These are phyloP conservation scores for Fabriciana adippe DNA, from an alignment of 2,888 invertebrate species.

Conservation along the genomic window DNA sequence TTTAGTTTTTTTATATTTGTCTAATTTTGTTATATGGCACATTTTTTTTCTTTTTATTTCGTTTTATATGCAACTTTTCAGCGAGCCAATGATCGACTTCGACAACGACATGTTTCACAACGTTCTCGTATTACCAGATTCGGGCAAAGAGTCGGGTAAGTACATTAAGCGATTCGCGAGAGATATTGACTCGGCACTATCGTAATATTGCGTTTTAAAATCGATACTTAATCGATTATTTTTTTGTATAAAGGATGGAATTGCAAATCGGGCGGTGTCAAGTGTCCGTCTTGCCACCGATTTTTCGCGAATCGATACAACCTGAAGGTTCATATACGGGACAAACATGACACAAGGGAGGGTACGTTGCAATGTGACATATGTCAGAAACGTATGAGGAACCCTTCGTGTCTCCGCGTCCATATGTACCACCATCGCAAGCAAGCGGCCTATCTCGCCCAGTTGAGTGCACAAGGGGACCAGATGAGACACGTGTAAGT, in stretches of 20 bases:
- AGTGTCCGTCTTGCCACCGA: constrained; percentile 84
- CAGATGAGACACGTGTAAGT: constrained; percentile 61
- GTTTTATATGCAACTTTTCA: constrained; percentile 52
- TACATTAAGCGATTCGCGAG: constrained; percentile 36
- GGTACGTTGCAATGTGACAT: constrained; percentile 86
- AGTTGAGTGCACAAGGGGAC: constrained; percentile 61
- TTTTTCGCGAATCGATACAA: constrained; percentile 86
- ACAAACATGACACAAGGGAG: constrained; percentile 86
- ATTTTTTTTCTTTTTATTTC: constrained; percentile 45
- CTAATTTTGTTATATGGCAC: constrained; percentile 17
- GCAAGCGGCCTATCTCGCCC: constrained; percentile 77
- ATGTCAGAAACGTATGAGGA: constrained; percentile 86
- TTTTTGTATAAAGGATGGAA: constrained; percentile 62
- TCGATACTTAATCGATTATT: constrained; percentile 16
- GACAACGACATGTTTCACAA: constrained; percentile 76
- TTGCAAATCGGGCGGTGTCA: constrained; percentile 80
- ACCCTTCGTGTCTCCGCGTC: constrained; percentile 84
- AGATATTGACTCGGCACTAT: constrained; percentile 1
- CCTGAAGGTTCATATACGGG: constrained; percentile 87
- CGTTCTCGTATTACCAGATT: constrained; percentile 70
- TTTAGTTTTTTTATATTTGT: constrained; percentile 6
- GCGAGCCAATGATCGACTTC: constrained; percentile 75
- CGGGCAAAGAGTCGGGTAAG: constrained; percentile 71
- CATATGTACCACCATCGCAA: constrained; percentile 86
- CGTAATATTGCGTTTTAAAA: background rate